Percentiles rank a stretch among this genome's conserved stretches.
Conservation (phyloP, 2,888 invertebrate species). For the Steinernema scapterisci region DNA sequence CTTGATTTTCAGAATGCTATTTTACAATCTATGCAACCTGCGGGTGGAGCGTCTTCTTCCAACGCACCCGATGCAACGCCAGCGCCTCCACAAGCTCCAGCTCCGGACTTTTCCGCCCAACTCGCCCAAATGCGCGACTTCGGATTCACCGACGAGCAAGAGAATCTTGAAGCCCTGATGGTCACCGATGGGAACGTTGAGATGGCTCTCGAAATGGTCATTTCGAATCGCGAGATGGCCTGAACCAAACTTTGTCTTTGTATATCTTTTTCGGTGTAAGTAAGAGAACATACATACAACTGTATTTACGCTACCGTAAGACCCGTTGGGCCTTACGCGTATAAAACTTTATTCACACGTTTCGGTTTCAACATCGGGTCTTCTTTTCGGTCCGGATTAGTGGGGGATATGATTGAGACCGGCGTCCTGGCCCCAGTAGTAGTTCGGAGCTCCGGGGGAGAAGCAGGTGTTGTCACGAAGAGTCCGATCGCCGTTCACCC, state of each 20-base stretch:
- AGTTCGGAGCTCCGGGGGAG: constrained; percentile 64
- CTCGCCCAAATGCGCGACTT: constrained; percentile 82
- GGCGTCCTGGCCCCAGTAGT: constrained; percentile 58
- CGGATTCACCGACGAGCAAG: constrained; percentile 82
- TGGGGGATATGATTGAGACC: constrained; percentile 63
- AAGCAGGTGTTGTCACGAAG: constrained; percentile 62
- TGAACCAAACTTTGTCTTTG: too few species aligned
- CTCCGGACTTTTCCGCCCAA: constrained; percentile 45
- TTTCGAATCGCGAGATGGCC: constrained; percentile 72
- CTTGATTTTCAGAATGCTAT: constrained; percentile 1
- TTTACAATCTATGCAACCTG: constrained; percentile 1
- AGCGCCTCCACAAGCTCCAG: constrained; percentile 14
- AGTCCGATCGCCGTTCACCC: constrained; percentile 53
- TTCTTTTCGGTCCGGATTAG: constrained; percentile 10
- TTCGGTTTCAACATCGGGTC: neutral
- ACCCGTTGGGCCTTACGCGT: neutral
- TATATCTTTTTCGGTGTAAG: too few species aligned
- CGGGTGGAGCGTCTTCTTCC: neutral
- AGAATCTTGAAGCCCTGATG: constrained; percentile 83
- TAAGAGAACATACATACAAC: too few species aligned
- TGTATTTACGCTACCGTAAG: too few species aligned
- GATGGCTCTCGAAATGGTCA: constrained; percentile 86
- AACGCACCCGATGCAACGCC: neutral
- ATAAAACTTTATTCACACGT: constrained; percentile 15
- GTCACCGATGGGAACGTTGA: constrained; percentile 84